Base-by-base conservation (phyloP, 2,888 invertebrate genomes). In the Trachelus iudaicus region DNA sequence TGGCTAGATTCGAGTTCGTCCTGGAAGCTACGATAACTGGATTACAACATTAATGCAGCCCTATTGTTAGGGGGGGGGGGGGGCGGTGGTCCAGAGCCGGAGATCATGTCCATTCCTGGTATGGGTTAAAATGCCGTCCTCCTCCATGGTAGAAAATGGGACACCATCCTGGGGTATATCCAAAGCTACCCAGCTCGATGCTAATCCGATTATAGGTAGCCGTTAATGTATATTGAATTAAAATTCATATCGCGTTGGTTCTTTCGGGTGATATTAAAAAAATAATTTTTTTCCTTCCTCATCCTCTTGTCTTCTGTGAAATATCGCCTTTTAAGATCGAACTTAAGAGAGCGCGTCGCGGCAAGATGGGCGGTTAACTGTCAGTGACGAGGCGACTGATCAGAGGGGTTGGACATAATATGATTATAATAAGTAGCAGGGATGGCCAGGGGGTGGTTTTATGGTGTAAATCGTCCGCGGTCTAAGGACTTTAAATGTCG, bases 351-450 rank as follows among this genome's bases (percentile, higher is more conserved):
- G 56, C 6, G 9, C 71, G 71, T 71, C 34, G 1, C 31, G 71
- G 31, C 56, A 56, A 56, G 56, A 71, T 34, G 34, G 33, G 71
- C 31, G 31, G 31, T 34, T 31, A 71, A 71, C 71, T 31, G 34
- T 33, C 74, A 34, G n/a, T 23, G 86, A 87, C 85, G 84, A 81
- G 80, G 80, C 81, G 80, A 85, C 83, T 88, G 87, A 88, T 87
- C 86, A 33, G 33, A 13, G 71, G 31, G 71, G 71, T 23, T 13
- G 71, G 31, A 12, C 83, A 82, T 88, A 87, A 87, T 85, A 83
- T 84, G 84, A 84, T 88, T 88, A 87, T 89, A 88, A 89, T 88
- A 88, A 89, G 89, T 87, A 87, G 83, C 80, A 79, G 79, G 80
- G 83, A 78, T 79, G 85, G 80, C 77, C 79, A 80, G 80, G 80